Evolutionary conservation across 2,113 vertebrate genomes (phyloP).

Genomic region (Heterotilapia buettikoferi): DNA sequence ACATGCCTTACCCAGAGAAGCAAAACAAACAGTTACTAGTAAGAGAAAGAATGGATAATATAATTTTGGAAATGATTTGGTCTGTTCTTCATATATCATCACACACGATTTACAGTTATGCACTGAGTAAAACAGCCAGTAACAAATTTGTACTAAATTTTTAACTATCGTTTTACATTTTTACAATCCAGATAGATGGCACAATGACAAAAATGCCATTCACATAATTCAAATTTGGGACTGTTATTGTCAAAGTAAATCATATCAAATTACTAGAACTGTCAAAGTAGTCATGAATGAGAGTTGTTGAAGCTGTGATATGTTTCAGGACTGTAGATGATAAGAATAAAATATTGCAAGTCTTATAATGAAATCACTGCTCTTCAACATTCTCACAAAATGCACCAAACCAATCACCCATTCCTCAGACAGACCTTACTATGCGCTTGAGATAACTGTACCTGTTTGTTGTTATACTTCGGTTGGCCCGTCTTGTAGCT

Average conservation of each 20-base stretch:
- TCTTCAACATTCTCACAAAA: not conserved
- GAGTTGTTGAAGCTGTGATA: not conserved
- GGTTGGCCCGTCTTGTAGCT: conserved; percentile 96
- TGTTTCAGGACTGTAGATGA: not conserved
- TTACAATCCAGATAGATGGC: not conserved
- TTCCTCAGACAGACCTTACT: conserved; percentile 24
- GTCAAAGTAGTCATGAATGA: not conserved
- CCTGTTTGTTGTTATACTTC: conserved; percentile 99
- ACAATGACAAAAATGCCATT: not conserved
- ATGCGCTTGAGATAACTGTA: conserved; percentile 73
- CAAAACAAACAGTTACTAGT: not conserved
- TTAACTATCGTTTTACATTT: not conserved
- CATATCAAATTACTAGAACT: not conserved
- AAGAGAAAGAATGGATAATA: not conserved
- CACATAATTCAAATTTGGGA: not conserved
- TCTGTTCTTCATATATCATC: not conserved
- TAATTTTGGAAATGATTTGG: not conserved
- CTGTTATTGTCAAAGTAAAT: not conserved
- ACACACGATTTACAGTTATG: not conserved
- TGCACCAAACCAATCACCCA: not conserved
- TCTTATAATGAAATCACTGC: not conserved
- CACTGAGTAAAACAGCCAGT: not conserved
- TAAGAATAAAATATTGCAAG: not conserved
- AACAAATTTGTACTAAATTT: not conserved
- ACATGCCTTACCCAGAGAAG: not conserved